These are phyloP conservation scores for Metopia argyrocephala DNA, from an alignment of 2,888 invertebrate genomes.

Conservation along the genomic window DNA sequence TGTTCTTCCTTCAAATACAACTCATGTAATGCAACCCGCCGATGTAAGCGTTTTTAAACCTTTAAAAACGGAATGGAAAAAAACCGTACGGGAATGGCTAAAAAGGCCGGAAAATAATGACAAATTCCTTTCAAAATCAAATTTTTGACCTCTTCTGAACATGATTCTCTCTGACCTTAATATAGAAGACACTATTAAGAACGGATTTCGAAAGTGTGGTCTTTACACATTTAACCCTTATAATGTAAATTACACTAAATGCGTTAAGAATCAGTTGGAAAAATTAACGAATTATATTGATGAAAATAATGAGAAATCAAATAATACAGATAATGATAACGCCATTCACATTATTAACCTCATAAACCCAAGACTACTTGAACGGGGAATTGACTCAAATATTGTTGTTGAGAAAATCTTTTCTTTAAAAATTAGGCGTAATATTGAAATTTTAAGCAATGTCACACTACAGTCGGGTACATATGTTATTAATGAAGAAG, in stretches of 20 bases:
- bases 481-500: conserved; percentile 23
- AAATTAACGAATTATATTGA: conserved; percentile 41
- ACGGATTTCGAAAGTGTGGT: conserved; percentile 46
- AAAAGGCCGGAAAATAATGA: conserved; percentile 9
- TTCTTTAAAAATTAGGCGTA: neutral
- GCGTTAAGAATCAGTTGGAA: conserved; percentile 42
- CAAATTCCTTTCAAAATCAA: conserved; percentile 31
- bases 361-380: conserved; percentile 20
- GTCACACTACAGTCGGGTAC: conserved; percentile 11
- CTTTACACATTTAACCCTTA: conserved; percentile 38
- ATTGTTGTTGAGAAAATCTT: conserved; percentile 22
- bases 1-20: neutral
- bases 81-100: conserved; percentile 50
- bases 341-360: conserved; percentile 31
- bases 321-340: conserved; percentile 16
- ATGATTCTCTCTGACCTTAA: conserved; percentile 9
- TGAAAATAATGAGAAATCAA: neutral
- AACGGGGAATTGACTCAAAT: conserved; percentile 33
- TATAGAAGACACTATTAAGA: conserved; percentile 34
- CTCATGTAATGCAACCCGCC: conserved; percentile 57
- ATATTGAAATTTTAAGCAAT: conserved; percentile 25
- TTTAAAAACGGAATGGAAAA: conserved; percentile 52
- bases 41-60: conserved; percentile 58
- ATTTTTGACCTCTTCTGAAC: conserved; percentile 39
- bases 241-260: conserved; percentile 43